Conservation (phyloP, 2,113 vertebrate genomes). For the Nicator chloris region DNA sequence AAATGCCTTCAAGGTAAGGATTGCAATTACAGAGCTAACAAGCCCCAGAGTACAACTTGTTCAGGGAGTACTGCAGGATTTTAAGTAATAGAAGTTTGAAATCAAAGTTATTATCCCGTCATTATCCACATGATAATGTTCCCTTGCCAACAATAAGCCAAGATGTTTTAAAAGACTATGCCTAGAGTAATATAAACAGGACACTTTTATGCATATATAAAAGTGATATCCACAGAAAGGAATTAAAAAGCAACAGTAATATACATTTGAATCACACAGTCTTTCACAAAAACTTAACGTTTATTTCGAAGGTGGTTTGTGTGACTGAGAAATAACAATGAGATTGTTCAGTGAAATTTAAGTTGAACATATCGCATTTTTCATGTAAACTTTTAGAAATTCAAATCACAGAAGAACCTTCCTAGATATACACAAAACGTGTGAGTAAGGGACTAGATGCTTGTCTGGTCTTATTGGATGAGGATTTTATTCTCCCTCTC, state of each 20-base stretch:
- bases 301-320: neutral
- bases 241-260: conserved; percentile 13
- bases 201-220: conserved; percentile 14
- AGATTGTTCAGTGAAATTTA: neutral
- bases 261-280: neutral
- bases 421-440: neutral
- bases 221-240: neutral
- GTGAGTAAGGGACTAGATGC: neutral
- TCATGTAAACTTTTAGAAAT: neutral
- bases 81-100: conserved; percentile 51
- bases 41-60: neutral
- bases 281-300: neutral
- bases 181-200: conserved; percentile 41
- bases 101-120: conserved; percentile 42
- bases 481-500: neutral
- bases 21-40: conserved; percentile 36
- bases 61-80: conserved; percentile 6
- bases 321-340: neutral
- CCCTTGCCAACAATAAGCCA: conserved; percentile 21
- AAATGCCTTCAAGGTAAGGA: conserved; percentile 35
- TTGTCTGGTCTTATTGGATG: neutral
- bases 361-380: neutral
- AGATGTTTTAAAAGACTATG: conserved; percentile 36
- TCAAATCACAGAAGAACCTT: neutral
- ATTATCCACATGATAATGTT: conserved; percentile 30